Conservation (phyloP, 2,113 vertebrate genomes). For the Ammodytes dubius region DNA sequence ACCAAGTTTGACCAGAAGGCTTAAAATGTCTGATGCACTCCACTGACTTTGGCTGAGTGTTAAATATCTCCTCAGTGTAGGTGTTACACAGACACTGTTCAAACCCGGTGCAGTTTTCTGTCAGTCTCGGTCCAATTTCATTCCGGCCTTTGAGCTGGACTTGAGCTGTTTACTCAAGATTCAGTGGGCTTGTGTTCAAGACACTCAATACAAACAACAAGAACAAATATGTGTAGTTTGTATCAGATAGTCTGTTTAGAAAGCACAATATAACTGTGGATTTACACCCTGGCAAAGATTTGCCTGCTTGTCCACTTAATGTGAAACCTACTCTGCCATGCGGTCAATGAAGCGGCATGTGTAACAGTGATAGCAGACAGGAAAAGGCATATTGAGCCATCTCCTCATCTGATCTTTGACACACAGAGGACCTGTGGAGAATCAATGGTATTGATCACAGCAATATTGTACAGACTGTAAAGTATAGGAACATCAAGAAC, state of each 20-base stretch:
- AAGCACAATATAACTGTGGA: conserved; percentile 15
- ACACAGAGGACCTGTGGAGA: conserved; percentile 33
- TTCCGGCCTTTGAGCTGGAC: conserved; percentile 7
- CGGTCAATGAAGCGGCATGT: conserved; percentile 20
- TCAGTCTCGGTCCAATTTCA: conserved; percentile 14
- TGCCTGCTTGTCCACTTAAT: conserved; percentile 23
- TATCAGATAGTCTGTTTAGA: conserved; percentile 38
- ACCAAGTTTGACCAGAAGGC: conserved; percentile 13
- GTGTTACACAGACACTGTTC: neutral
- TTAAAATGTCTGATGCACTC: conserved; percentile 15
- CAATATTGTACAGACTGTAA: conserved; percentile 30
- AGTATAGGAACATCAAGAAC: conserved; percentile 29
- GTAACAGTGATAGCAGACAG: conserved; percentile 36
- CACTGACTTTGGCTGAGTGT: neutral
- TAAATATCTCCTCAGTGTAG: conserved; percentile 9
- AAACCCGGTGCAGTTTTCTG: neutral
- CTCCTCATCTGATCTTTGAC: conserved; percentile 36
- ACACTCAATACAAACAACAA: conserved; percentile 46
- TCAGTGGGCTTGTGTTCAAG: conserved; percentile 38
- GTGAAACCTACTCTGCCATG: conserved; percentile 43
- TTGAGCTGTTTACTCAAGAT: conserved; percentile 41
- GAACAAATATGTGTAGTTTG: conserved; percentile 32
- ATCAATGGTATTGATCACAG: conserved; percentile 71
- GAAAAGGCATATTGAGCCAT: conserved; percentile 38
- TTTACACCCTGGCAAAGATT: conserved; percentile 20